phyloP scores from a whole-genome alignment of 2,888 invertebrate species.

The Cheilosia urbana region DNA sequence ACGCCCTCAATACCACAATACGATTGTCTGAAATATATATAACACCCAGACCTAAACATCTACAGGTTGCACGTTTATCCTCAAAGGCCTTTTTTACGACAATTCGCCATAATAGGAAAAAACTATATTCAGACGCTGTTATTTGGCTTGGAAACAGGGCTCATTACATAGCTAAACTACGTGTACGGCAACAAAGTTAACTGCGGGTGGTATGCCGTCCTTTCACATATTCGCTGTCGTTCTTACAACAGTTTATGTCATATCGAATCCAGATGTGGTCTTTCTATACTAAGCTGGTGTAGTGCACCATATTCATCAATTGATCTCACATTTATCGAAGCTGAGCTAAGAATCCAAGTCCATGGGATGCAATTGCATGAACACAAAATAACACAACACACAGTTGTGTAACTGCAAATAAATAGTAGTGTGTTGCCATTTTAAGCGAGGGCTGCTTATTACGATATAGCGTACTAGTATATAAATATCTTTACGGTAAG shows the following conservation, averaged over 20 bases:
- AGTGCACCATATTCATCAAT: slow-evolving; percentile 48
- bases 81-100: slow-evolving; percentile 1
- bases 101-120: slow-evolving; percentile 15
- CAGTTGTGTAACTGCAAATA: slow-evolving; percentile 63
- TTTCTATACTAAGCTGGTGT: slow-evolving; percentile 35
- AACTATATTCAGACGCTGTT: slow-evolving; percentile 25
- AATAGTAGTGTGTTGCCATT: slow-evolving; percentile 58
- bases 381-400: slow-evolving; percentile 20
- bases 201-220: slow-evolving; percentile 53
- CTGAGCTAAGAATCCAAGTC: slow-evolving; percentile 49
- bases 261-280: slow-evolving; percentile 33
- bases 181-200: background rate
- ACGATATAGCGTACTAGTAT: slow-evolving; percentile 26
- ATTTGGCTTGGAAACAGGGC: slow-evolving; percentile 16
- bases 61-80: background rate
- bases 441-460: slow-evolving; percentile 56
- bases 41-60: background rate
- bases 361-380: slow-evolving; percentile 24
- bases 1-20: too few relatives aligned
- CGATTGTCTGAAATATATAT: background rate
- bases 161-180: slow-evolving; percentile 16
- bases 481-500: slow-evolving; percentile 51
- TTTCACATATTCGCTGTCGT: slow-evolving; percentile 44
- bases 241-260: slow-evolving; percentile 52
- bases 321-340: slow-evolving; percentile 47